Base-by-base conservation (phyloP, 2,888 invertebrate species). In the Cacoxenus indagator region DNA sequence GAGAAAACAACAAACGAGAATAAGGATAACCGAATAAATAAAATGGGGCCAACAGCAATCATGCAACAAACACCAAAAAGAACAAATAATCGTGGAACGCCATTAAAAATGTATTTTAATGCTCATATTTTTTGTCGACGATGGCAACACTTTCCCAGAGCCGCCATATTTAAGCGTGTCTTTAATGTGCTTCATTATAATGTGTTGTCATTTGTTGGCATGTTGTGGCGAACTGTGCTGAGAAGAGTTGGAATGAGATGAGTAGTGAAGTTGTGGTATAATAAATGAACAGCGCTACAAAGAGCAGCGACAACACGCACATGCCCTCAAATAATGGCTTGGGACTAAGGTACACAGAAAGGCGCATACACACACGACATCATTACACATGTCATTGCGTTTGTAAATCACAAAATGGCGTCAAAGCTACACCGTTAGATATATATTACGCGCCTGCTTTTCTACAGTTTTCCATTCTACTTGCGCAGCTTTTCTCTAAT, bases 51-150 rank as follows among this genome's bases (percentile, higher is more conserved):
- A 46, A 46, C 43, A 24, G 45, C 54, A 72, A 48, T 43, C 31
- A 70, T 66, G 67, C 51, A 57, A 64, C 59, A 65, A 51, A 69
- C 59, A 68, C 8, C 57, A 46, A 29, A 22, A 48, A 61, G 70
- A 61, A 71, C 67, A 73, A 46, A 71, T 27, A 59, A 14, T 24
- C 29, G 29, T 26, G 37, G 76, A 80, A 76, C 71, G 77, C 73
- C 80, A 82, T 80, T 80, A 82, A 80, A 80, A 80, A 80, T 80
- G 77, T 77, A 80, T 80, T 78, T 82, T 82, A 82, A 80, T 80
- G 82, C 75, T 73, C 51, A 22, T 51, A 51, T 51, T 51, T 22
- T 51, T 51, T 22, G 17, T 51, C 22, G 3, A 26, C 6, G 27
- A n/a, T 55, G 55, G 27, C 19, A 31, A 29, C 31, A 31, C 19